Base-by-base conservation (phyloP, 2,113 vertebrate species). In the Coturnix japonica region DNA sequence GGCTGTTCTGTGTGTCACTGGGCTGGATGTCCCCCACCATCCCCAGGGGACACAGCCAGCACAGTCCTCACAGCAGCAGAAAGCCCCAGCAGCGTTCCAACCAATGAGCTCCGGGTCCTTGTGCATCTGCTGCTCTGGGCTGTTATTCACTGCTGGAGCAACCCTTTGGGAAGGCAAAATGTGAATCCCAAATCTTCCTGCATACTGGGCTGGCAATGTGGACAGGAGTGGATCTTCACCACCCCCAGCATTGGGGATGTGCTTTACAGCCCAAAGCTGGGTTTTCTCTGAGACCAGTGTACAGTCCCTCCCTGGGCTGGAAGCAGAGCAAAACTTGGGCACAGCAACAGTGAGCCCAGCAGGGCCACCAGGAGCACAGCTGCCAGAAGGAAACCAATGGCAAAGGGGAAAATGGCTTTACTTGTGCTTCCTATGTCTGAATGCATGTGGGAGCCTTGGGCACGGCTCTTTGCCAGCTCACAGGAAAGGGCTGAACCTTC, bases 161-260 rank as follows among this genome's bases (percentile, higher is more conserved):
- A 16, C 23, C 59, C 63, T 60, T 2, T 0, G 3, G 22, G 79
- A 84, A 10, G 41, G 43, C 53, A 11, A 31, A 49, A 7, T 2
- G 2, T 0, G 0, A 6, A 23, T 53, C 33, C 67, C 12, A 51
- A 16, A 31, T 49, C 46, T 19, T 71, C 19, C 57, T 44, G 1
- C 1, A 0, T 0, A 1, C 65, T 2, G 7, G 25, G 3, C 25
- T 7, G 1, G 56, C 47, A 1, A 0, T 1, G 13, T 18, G 51
- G 51, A 14, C 9, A 5, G 30, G 66, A 66, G n/a, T 53, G 35
- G 39, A 28, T 12, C 59, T 47, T 19, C 67, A 6, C 13, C 2
- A 3, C 25, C 47, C 39, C 1, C 2, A 8, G 3, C 43, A 25
- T 41, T 14, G 9, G 53, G 37, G 37, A 7, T 2, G 2, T 0